phyloP scores from a whole-genome alignment of 2,113 vertebrate species.

The Phaetusa simplex region DNA sequence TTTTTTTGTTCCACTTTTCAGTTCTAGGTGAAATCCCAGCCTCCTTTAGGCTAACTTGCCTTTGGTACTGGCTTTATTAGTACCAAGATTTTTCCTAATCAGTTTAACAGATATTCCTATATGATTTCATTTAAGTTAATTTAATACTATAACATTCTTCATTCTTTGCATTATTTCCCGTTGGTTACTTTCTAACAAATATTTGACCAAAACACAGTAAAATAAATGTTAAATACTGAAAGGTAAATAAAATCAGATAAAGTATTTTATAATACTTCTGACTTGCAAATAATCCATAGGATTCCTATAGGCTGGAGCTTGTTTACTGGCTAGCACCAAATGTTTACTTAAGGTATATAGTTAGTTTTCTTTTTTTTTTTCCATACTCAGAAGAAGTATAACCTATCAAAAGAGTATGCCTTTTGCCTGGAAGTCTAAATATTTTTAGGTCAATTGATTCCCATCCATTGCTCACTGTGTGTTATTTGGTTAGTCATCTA shows the following conservation, averaged over 20 bases:
- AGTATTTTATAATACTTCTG: not conserved
- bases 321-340: not conserved
- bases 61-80: not conserved
- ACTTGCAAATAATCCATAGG: not conserved
- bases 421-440: conserved; percentile 3
- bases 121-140: not conserved
- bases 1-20: not conserved
- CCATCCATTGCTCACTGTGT: not conserved
- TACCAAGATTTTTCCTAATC: not conserved
- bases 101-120: not conserved
- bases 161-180: not conserved
- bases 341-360: not conserved
- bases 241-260: not conserved
- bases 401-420: not conserved
- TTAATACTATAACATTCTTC: not conserved
- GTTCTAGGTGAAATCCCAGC: not conserved
- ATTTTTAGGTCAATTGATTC: conserved; percentile 39
- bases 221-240: not conserved
- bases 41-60: not conserved
- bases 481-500: conserved; percentile 30
- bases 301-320: not conserved
- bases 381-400: not conserved
- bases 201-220: not conserved
- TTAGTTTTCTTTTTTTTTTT: not conserved
- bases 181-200: not conserved